These are phyloP conservation scores for Cyprinella venusta DNA, from an alignment of 2,797 vertebrate species.

Conservation along the genomic window DNA sequence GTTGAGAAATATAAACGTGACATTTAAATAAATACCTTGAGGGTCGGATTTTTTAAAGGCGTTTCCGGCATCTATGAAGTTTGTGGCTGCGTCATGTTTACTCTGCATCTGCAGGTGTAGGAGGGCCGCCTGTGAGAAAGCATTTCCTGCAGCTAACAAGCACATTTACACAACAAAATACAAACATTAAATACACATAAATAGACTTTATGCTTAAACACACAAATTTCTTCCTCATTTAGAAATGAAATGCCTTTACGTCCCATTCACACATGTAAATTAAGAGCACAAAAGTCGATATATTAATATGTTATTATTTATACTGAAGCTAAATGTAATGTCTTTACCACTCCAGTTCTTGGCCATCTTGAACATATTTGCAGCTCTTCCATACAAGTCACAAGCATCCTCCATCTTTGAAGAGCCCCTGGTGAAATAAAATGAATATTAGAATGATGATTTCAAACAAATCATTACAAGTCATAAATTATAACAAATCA, in stretches of 20 bases:
- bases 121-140: conserved; percentile 89
- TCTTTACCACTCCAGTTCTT: conserved; percentile 94
- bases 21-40: conserved; percentile 78
- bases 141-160: conserved; percentile 87
- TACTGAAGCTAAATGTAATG: not conserved
- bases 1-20: not conserved
- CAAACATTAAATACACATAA: not conserved
- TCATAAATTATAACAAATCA: not conserved
- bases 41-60: conserved; percentile 96
- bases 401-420: conserved; percentile 93
- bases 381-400: conserved; percentile 89
- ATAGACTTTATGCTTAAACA: not conserved
- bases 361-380: conserved; percentile 97
- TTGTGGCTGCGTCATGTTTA: conserved; percentile 92
- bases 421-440: conserved; percentile 78
- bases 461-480: not conserved
- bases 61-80: conserved; percentile 91
- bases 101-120: conserved; percentile 93
- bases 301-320: not conserved
- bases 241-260: not conserved
- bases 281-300: not conserved
- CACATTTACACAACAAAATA: not conserved
- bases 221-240: not conserved
- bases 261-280: not conserved
- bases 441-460: not conserved